Evolutionary conservation across 2,113 vertebrate genomes (phyloP), one percentile per base, ranked within the genome.

Genomic region (Pseudolaguvia tuberculata): DNA sequence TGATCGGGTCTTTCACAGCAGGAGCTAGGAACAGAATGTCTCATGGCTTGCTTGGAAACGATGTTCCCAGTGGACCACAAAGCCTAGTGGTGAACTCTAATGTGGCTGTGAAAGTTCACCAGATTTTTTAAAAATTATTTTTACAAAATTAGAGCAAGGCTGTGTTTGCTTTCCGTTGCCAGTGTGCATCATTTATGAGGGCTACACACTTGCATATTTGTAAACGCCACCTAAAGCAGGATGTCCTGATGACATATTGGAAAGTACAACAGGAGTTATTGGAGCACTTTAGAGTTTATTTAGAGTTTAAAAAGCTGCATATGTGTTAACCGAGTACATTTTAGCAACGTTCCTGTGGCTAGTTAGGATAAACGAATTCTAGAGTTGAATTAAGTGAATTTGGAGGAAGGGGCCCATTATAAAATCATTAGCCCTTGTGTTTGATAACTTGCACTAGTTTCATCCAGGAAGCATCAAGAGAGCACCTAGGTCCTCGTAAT

Each of bases 11-110:
- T 39, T 77, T 80, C 51, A 56, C 56, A 76, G 78, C 45, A 70
- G 39, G 68, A 71, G 61, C 11, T 21, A 51, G 75, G 83, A 85
- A 87, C 86, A 87, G 85, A 83, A 85, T 75, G 82, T 88, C 70
- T 84, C 81, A 53, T 59, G 81, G 59, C 78, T 69, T 73, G 62
- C 45, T 67, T 79, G 73, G 65, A 75, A 55, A 81, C 61, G 70
- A 15, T 67, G 61, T 27, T 55, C 61, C 20, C 42, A 55, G 53
- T 45, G 20, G 39, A 65, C 75, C 70, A 2, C 75, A 10, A 31
- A 65, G 39, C 61, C 68, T 23, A 27, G 23, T 73, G 77, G 82
- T 72, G 73, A 81, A 78, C 73, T 85, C 79, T 79, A 67, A 82
- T 53, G 76, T 72, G 79, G 84, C 59, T 45, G 78, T 65, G 14